These are phyloP conservation scores for Halcyon chelicuti DNA, from an alignment of 2,797 vertebrate species.

Conservation along the genomic window DNA sequence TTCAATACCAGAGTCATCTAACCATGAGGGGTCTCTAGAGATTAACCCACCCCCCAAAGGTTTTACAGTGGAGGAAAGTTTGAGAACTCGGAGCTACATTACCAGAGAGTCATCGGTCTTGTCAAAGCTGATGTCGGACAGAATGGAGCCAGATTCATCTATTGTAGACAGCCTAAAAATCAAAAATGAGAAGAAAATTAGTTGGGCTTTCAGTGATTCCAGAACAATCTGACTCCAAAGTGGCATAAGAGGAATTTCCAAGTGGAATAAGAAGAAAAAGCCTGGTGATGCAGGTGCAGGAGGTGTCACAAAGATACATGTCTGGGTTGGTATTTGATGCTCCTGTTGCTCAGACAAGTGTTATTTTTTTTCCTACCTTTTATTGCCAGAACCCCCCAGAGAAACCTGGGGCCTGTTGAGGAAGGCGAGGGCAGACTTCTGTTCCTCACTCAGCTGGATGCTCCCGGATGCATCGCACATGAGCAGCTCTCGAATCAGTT, in stretches of 20 bases:
- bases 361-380: slow-evolving; percentile 77
- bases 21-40: background rate
- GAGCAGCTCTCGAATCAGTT: slow-evolving; percentile 94
- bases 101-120: slow-evolving; percentile 96
- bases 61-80: background rate
- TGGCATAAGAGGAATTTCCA: background rate
- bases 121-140: slow-evolving; percentile 98
- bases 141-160: slow-evolving; percentile 93
- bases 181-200: background rate
- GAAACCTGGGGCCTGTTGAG: slow-evolving; percentile 86
- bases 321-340: background rate
- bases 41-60: background rate
- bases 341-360: rapidly evolving
- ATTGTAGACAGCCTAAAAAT: slow-evolving; percentile 87
- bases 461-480: slow-evolving; percentile 91
- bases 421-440: slow-evolving; percentile 93
- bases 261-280: background rate
- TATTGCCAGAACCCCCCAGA: slow-evolving; percentile 83
- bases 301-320: background rate
- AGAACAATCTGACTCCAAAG: background rate
- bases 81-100: slow-evolving; percentile 67
- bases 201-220: slow-evolving; percentile 25
- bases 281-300: background rate
- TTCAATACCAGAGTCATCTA: background rate
- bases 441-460: slow-evolving; percentile 95